Evolutionary conservation across 2,888 invertebrate genomes (phyloP).

Genomic region (Drosophila leonis): DNA sequence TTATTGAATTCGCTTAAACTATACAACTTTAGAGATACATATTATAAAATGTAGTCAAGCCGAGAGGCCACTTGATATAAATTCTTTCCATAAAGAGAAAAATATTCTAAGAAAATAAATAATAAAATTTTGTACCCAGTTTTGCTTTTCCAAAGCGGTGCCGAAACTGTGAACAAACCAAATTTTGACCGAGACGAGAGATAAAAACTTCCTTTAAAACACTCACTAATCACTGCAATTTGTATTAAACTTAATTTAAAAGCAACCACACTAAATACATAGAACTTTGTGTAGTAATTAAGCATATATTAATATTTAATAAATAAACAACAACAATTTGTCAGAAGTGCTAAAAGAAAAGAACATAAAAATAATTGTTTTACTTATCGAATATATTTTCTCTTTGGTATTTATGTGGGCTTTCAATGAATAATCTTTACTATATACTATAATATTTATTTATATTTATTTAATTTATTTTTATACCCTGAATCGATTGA

Average conservation of each 20-base stretch:
- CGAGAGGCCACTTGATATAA: background rate
- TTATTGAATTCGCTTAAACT: constrained; percentile 16
- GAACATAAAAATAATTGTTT: constrained; percentile 5
- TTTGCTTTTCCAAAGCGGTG: constrained; percentile 8
- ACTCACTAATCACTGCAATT: constrained; percentile 42
- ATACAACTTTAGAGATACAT: constrained; percentile 4
- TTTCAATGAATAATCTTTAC: background rate
- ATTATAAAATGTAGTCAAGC: constrained; percentile 25
- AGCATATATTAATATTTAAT: constrained; percentile 46
- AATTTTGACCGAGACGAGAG: constrained; percentile 19
- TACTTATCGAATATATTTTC: background rate
- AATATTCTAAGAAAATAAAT: constrained; percentile 1
- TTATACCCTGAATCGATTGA: no score
- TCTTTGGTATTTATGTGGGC: background rate
- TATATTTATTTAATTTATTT: background rate
- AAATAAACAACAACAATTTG: constrained; percentile 49
- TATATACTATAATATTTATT: background rate
- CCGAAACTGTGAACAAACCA: constrained; percentile 5
- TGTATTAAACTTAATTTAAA: constrained; percentile 39
- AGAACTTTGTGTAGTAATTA: constrained; percentile 36
- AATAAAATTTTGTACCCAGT: constrained; percentile 29
- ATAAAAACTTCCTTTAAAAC: constrained; percentile 42
- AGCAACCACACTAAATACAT: constrained; percentile 52
- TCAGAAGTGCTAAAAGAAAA: constrained; percentile 70
- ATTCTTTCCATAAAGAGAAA: constrained; percentile 13